A percentile compares a stretch with the other conserved stretches of the same genome.
phyloP scores from a whole-genome alignment of 2,797 vertebrate genomes.

The Graptemys geographica region DNA sequence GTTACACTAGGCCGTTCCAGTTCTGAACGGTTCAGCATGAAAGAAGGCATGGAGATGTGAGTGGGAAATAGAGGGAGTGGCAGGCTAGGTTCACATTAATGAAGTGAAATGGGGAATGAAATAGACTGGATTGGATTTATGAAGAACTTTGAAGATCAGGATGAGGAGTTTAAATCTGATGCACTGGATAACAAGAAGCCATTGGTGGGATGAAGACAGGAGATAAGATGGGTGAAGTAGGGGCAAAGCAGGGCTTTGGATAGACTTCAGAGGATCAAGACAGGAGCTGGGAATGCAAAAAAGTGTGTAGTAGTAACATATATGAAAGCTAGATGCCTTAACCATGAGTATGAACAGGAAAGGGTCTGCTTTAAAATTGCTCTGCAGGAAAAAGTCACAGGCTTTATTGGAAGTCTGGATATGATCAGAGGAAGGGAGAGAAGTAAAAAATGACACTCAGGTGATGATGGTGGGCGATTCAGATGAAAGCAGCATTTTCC shows the following conservation, averaged over 20 bases:
- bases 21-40: neutral
- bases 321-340: neutral
- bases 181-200: neutral
- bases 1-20: neutral
- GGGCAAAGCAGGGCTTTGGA: neutral
- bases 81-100: neutral
- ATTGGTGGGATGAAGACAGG: neutral
- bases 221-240: neutral
- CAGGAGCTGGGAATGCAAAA: neutral
- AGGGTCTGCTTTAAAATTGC: neutral
- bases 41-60: neutral
- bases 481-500: neutral
- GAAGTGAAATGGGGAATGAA: neutral
- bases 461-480: neutral
- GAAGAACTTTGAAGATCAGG: neutral
- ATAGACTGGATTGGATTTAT: neutral
- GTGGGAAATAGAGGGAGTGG: neutral
- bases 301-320: neutral
- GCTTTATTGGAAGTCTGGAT: neutral
- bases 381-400: neutral
- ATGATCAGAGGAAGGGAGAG: neutral
- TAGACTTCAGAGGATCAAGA: neutral
- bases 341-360: neutral
- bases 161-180: constrained; percentile 4
- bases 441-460: neutral